A percentile compares a stretch with the other conserved stretches of the same genome.
These are phyloP conservation scores for Drosophila putrida DNA, from an alignment of 2,888 invertebrate genomes.

Conservation along the genomic window DNA sequence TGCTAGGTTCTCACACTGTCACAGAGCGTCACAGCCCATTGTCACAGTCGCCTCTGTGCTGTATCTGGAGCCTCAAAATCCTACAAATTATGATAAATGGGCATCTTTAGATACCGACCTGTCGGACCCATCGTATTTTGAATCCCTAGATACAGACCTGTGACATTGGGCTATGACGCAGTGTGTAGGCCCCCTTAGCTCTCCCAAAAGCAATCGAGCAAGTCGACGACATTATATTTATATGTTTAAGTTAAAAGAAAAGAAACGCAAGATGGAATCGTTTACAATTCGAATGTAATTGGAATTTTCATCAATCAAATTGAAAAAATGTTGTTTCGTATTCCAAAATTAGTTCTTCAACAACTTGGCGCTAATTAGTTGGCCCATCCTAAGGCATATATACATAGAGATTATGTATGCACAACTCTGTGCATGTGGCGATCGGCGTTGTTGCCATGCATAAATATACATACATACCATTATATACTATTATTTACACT, in stretches of 20 bases:
- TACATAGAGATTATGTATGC: conserved; percentile 37
- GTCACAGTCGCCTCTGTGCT: too few relatives aligned
- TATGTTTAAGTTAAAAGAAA: conserved; percentile 52
- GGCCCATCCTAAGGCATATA: conserved; percentile 30
- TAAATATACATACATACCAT: conserved; percentile 61
- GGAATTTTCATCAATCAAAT: conserved; percentile 74
- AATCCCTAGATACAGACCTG: too few relatives aligned
- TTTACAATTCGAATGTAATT: conserved; percentile 48
- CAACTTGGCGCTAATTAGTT: conserved; percentile 35
- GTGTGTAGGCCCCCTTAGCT: too few relatives aligned
- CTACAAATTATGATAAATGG: too few relatives aligned
- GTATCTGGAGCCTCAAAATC: too few relatives aligned
- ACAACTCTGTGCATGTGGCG: conserved; percentile 19
- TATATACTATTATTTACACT: conserved; percentile 54
- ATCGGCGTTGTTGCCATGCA: conserved; percentile 17
- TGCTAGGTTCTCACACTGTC: too few relatives aligned
- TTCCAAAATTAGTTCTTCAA: conserved; percentile 71
- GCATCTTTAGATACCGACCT: too few relatives aligned
- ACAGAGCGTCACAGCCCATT: too few relatives aligned
- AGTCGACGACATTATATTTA: conserved; percentile 38
- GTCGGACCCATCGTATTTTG: too few relatives aligned
- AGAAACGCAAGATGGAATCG: conserved; percentile 29
- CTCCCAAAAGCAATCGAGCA: conserved; percentile 49
- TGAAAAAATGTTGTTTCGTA: conserved; percentile 71
- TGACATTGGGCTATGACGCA: too few relatives aligned